phyloP scores from a whole-genome alignment of 2,888 invertebrate genomes.

The Leptopterna dolabrata region DNA sequence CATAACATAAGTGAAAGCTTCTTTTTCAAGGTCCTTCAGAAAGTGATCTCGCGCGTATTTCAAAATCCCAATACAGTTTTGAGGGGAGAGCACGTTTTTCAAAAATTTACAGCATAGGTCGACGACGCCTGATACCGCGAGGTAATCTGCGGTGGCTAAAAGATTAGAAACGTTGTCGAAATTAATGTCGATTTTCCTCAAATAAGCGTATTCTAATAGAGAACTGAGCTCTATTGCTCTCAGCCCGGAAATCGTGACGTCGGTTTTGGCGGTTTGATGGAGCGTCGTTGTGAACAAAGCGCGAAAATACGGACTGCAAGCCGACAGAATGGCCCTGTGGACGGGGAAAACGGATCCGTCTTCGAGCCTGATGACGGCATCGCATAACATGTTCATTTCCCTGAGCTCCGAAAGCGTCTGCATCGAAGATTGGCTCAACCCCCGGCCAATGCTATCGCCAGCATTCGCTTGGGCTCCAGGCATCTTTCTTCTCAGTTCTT shows the following conservation, averaged over 20 bases:
- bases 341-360: constrained; percentile 86
- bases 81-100: constrained; percentile 75
- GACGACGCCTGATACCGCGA: constrained; percentile 84
- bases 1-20: constrained; percentile 78
- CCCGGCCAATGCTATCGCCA: constrained; percentile 72
- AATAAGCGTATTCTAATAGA: constrained; percentile 87
- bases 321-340: constrained; percentile 86
- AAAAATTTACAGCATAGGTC: constrained; percentile 85
- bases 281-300: constrained; percentile 86
- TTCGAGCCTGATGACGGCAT: constrained; percentile 84
- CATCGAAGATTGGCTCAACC: constrained; percentile 83
- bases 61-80: constrained; percentile 87
- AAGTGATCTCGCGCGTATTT: constrained; percentile 83
- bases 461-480: neutral
- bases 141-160: constrained; percentile 87
- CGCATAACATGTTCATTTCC: constrained; percentile 85
- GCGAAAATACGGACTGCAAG: constrained; percentile 89
- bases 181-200: constrained; percentile 80
- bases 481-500: neutral
- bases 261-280: constrained; percentile 75
- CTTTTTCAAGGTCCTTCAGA: constrained; percentile 77
- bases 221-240: constrained; percentile 80
- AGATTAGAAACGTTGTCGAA: constrained; percentile 84
- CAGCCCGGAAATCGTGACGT: constrained; percentile 82
- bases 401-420: constrained; percentile 86